A percentile compares a stretch with the other conserved stretches of the same genome.
These are phyloP conservation scores for Branchinecta lindahli DNA, from an alignment of 1,140 invertebrate species.

Conservation along the genomic window DNA sequence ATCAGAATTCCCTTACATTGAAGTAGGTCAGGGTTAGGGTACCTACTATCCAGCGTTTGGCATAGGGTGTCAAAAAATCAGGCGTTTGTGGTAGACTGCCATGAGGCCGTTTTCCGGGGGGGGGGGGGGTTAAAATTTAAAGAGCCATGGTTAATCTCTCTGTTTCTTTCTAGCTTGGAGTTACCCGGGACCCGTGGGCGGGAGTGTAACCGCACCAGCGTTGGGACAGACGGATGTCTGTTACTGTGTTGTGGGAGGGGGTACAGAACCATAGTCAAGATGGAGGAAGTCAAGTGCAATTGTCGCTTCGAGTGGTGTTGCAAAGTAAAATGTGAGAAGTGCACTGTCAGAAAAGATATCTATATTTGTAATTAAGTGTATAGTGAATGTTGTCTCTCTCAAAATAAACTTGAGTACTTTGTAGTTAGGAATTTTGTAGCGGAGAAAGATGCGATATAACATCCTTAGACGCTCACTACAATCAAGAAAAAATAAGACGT, in stretches of 20 bases:
- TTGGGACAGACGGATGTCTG: conserved; percentile 35
- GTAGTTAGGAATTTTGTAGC: no score
- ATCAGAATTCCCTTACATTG: no score
- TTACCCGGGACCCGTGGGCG: conserved; percentile 68
- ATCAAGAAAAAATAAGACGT: no score
- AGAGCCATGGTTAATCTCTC: no score
- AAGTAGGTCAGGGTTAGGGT: no score
- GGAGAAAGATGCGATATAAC: no score
- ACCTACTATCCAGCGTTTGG: no score
- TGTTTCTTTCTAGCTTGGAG: conserved; percentile 42
- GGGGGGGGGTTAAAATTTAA: neutral
- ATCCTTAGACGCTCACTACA: no score
- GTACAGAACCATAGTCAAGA: conserved; percentile 67
- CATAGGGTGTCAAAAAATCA: no score
- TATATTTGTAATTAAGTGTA: conserved; percentile 61
- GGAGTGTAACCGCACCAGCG: conserved; percentile 61
- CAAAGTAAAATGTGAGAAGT: conserved; percentile 68
- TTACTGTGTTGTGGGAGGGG: conserved; percentile 72
- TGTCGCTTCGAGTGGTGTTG: conserved; percentile 91
- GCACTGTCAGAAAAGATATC: conserved; percentile 57
- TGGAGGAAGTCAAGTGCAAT: conserved; percentile 76
- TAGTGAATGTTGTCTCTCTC: neutral
- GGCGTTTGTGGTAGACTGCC: no score
- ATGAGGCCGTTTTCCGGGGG: no score
- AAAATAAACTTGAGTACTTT: no score